Conservation (phyloP, 2,888 invertebrate species). For the Aromia moschata region DNA sequence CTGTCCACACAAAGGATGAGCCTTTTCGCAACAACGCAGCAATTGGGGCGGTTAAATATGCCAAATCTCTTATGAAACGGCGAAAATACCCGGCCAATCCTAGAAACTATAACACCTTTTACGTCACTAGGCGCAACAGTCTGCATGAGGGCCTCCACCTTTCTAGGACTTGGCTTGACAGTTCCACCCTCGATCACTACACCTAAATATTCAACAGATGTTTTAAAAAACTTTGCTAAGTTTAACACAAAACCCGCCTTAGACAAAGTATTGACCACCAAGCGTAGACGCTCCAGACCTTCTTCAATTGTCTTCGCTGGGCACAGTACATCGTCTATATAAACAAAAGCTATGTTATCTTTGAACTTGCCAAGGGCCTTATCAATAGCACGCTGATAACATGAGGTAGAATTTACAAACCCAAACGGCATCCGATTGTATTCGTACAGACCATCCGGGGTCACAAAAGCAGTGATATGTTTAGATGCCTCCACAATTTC, state of each 20-base stretch:
- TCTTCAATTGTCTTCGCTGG: background rate
- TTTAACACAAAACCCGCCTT: slow-evolving; percentile 1
- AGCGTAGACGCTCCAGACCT: background rate
- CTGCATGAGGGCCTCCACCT: slow-evolving; percentile 17
- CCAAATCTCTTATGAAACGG: background rate
- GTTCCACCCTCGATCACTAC: background rate
- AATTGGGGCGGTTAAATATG: slow-evolving; percentile 28
- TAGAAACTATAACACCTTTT: slow-evolving; percentile 24
- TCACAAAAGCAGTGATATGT: too few species aligned
- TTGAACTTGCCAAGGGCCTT: background rate
- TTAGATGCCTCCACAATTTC: too few species aligned
- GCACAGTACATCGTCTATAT: background rate
- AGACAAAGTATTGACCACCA: background rate
- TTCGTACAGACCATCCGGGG: too few species aligned
- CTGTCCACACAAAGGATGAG: slow-evolving; percentile 21
- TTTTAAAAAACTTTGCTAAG: background rate
- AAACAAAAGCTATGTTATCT: slow-evolving; percentile 1
- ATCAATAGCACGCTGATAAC: background rate
- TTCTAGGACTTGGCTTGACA: background rate
- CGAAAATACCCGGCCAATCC: background rate
- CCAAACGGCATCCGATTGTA: too few species aligned
- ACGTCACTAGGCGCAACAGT: slow-evolving; percentile 26
- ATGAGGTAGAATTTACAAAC: too few species aligned
- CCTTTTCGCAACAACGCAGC: slow-evolving; percentile 25
- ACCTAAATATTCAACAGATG: background rate